Percentiles rank a stretch among this genome's conserved stretches.
Conservation (phyloP, 2,888 invertebrate genomes). For the Ganaspis brasiliensis region DNA sequence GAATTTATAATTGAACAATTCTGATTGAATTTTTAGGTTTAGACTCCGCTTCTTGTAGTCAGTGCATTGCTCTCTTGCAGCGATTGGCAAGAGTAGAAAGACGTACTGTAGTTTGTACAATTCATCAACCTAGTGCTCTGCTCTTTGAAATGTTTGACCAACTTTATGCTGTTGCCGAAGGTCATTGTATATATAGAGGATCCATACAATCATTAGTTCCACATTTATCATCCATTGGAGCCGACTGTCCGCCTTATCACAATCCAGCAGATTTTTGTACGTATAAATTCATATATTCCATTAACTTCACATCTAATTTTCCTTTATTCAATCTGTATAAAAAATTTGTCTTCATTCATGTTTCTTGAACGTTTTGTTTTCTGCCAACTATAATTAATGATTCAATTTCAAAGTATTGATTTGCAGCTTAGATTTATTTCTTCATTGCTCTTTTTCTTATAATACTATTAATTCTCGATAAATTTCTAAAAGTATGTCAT, state of each 20-base stretch:
- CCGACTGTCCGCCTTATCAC: constrained; percentile 94
- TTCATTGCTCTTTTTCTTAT: not conserved
- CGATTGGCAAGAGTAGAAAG: constrained; percentile 90
- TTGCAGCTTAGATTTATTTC: not conserved
- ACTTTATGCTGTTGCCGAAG: constrained; percentile 91
- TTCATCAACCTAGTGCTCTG: constrained; percentile 96
- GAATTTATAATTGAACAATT: not conserved
- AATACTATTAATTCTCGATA: not conserved
- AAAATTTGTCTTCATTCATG: no score
- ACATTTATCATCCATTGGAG: constrained; percentile 88
- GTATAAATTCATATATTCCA: no score
- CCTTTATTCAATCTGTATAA: no score
- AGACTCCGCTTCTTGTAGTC: constrained; percentile 93
- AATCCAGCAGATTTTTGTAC: constrained; percentile 97
- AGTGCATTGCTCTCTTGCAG: constrained; percentile 90
- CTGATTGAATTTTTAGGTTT: constrained; percentile 82
- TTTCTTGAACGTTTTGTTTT: not conserved
- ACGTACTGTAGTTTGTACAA: constrained; percentile 94
- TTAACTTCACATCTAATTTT: no score
- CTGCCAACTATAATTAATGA: no score
- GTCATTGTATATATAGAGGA: constrained; percentile 93
- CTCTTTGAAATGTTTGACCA: constrained; percentile 96
- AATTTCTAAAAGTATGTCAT: constrained; percentile 22
- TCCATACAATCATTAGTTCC: constrained; percentile 88
- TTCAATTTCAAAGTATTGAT: no score